Base-by-base conservation (phyloP, 2,888 invertebrate species). In the Euspilapteryx auroguttella region DNA sequence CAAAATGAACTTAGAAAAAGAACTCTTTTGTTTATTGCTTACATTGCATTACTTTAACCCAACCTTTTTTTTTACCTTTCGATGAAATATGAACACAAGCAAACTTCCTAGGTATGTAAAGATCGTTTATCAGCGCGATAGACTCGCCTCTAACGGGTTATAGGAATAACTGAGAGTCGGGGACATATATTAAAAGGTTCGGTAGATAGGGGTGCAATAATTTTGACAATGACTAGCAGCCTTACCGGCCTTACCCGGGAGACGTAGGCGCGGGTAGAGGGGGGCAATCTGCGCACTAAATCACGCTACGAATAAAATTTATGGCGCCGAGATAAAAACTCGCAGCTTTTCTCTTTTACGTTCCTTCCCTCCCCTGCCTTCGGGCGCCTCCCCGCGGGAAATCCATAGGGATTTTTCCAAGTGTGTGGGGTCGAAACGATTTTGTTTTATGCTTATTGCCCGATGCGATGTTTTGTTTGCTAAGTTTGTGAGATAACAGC, bases 321-420 rank as follows among this genome's bases (percentile, higher is more conserved):
- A 77, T 77, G 77, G 77, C 68, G 71, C 71, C 75, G 75, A 78
- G 77, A 78, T 78, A 78, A 78, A 78, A 78, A 78, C 77, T 77
- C 77, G 77, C 75, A 78, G 77, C 77, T 78, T 77, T 78, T 77
- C 77, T 78, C 77, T 77, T 77, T 76, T 76, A 75, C 73, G 73
- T 73, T 71, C 69, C 65, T 71, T 68, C 62, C 58, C 63, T 57
- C 51, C 47, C 36, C 39, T 39, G 28, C 44, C 41, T 39, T 38
- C 44, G 32, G 40, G 37, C 44, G 38, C 37, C 38, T 40, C 40
- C 44, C 42, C 55, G 52, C 55, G 64, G 73, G 71, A 75, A 73
- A 73, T 71, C 73, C 73, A 68, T 71, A 73, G 69, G 75, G 73
- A 71, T 71, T 75, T 73, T 73, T 73, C 71, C 73, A 69, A 73